Conservation (phyloP, 2,888 invertebrate genomes). For the Hypsopygia costalis region DNA sequence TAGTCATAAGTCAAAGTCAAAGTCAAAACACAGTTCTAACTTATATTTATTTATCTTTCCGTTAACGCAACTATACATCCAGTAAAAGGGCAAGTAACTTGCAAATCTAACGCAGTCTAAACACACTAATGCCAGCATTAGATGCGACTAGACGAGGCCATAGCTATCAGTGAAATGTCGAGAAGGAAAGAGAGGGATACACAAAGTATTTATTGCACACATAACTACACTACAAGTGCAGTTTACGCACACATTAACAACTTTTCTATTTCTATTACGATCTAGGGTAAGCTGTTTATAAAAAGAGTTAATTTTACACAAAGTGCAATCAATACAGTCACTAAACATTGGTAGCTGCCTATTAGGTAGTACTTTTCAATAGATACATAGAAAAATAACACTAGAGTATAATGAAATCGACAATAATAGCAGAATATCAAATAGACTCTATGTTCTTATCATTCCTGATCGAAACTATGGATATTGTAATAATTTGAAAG, state of each 20-base stretch:
- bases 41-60: no score
- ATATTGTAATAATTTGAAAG: no score
- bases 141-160: slow-evolving; percentile 81
- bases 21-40: no score
- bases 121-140: slow-evolving; percentile 76
- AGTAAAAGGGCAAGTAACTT: slow-evolving; percentile 44
- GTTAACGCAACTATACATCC: not conserved
- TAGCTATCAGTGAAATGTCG: slow-evolving; percentile 80
- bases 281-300: slow-evolving; percentile 51
- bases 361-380: no score
- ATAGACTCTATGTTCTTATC: no score
- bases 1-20: no score
- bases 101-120: slow-evolving; percentile 40
- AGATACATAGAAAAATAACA: no score
- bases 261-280: slow-evolving; percentile 76
- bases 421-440: no score
- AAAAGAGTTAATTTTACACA: not conserved
- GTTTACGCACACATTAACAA: slow-evolving; percentile 57
- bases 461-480: no score
- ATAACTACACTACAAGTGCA: slow-evolving; percentile 70
- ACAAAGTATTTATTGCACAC: slow-evolving; percentile 77
- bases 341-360: no score
- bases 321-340: no score
- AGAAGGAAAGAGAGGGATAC: slow-evolving; percentile 76
- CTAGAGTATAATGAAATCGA: no score